These are phyloP conservation scores for Smittia sp. DNA, from an alignment of 2,888 invertebrate genomes.

Conservation along the genomic window DNA sequence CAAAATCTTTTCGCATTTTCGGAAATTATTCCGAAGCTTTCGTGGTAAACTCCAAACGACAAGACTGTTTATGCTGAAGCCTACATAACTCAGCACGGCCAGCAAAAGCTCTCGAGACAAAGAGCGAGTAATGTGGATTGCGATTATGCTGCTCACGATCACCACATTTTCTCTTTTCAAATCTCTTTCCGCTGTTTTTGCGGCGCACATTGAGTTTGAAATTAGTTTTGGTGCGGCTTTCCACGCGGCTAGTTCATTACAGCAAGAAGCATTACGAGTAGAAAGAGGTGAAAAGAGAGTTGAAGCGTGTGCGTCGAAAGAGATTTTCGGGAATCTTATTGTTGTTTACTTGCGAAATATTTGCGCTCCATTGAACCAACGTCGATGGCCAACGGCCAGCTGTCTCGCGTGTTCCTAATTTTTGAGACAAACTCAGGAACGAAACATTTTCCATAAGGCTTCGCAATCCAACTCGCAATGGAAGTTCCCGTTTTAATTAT, in stretches of 20 bases:
- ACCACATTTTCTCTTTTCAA: constrained; percentile 6
- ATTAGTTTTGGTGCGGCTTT: constrained; percentile 31
- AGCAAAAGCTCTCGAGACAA: neutral
- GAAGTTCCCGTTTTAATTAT: constrained; percentile 9
- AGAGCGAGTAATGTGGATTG: neutral
- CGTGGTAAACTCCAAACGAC: too few species aligned
- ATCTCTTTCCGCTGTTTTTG: constrained; percentile 37
- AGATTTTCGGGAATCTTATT: neutral
- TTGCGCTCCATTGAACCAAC: too few species aligned
- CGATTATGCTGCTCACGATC: constrained; percentile 29
- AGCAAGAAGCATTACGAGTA: neutral
- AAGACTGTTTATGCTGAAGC: too few species aligned
- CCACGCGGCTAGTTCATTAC: neutral
- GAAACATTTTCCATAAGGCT: neutral
- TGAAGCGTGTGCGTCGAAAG: neutral
- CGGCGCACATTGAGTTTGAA: constrained; percentile 26
- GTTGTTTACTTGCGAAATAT: neutral
- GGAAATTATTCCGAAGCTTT: too few species aligned
- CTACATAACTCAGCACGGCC: neutral
- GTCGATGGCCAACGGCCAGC: too few species aligned
- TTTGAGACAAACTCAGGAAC: too few species aligned
- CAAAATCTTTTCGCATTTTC: too few species aligned
- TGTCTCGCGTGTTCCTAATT: too few species aligned
- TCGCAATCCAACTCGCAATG: neutral
- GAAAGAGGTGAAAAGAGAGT: neutral